A percentile compares a stretch with the other conserved stretches of the same genome.
Evolutionary conservation across 1,140 invertebrate genomes (phyloP).

Genomic region (Drosophila murphyi): DNA sequence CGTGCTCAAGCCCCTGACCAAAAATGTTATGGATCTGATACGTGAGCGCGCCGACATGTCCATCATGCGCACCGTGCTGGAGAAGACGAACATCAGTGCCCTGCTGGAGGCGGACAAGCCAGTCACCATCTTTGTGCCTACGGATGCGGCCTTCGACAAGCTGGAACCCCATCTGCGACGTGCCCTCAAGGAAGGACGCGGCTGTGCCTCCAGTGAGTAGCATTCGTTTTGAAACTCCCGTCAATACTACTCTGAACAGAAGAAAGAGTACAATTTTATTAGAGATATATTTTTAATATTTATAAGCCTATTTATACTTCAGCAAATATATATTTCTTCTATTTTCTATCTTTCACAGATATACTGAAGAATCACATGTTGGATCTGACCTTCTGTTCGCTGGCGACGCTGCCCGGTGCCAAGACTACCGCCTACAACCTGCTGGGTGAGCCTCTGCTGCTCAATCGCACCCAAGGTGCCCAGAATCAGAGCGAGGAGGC

Average conservation of each 20-base stretch:
- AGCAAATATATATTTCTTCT: neutral
- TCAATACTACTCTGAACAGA: neutral
- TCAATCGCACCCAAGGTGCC: constrained; percentile 85
- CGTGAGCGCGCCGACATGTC: constrained; percentile 82
- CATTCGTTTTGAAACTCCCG: neutral
- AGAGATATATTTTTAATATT: too few relatives aligned
- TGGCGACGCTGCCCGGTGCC: constrained; percentile 86
- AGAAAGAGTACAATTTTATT: too few relatives aligned
- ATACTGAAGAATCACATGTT: constrained; percentile 88
- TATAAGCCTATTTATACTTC: neutral
- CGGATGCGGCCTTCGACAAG: constrained; percentile 88
- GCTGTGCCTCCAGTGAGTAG: constrained; percentile 85
- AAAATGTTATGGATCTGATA: constrained; percentile 84
- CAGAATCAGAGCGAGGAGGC: constrained; percentile 47
- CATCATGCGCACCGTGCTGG: constrained; percentile 79
- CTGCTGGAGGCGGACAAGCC: constrained; percentile 85
- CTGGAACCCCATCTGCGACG: constrained; percentile 84
- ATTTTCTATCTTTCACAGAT: constrained; percentile 75
- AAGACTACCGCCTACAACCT: constrained; percentile 86
- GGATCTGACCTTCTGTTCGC: constrained; percentile 88
- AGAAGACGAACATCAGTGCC: constrained; percentile 79
- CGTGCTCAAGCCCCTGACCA: constrained; percentile 86
- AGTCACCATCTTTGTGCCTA: constrained; percentile 88
- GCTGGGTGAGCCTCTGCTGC: constrained; percentile 85
- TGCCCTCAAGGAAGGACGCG: constrained; percentile 84